These are phyloP conservation scores for Cariama cristata DNA, from an alignment of 2,113 vertebrate genomes.

Conservation along the genomic window DNA sequence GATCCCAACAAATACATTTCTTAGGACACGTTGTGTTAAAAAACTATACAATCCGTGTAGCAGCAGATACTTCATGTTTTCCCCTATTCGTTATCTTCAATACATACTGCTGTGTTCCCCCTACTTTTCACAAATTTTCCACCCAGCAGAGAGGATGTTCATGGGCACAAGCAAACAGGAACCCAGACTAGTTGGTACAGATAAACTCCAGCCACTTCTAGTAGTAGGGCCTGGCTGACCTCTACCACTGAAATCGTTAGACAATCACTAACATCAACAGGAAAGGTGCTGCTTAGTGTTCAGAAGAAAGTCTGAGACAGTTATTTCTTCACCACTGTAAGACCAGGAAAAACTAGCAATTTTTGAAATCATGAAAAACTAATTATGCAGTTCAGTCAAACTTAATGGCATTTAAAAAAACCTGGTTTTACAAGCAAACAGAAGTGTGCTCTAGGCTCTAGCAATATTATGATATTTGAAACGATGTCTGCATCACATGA, in stretches of 20 bases:
- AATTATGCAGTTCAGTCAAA: background rate
- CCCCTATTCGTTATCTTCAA: fast-evolving
- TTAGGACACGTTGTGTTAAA: background rate
- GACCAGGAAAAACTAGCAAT: background rate
- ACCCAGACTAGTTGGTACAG: background rate
- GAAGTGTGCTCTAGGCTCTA: background rate
- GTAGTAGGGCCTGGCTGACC: background rate
- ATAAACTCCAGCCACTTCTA: background rate
- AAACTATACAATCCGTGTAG: background rate
- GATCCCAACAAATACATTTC: background rate
- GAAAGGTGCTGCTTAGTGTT: background rate
- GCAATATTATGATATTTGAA: background rate
- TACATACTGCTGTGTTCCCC: background rate
- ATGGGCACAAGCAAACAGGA: background rate
- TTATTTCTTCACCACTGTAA: background rate
- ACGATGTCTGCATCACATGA: background rate
- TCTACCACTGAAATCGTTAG: too few relatives aligned
- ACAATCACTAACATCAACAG: background rate
- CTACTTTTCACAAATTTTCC: background rate
- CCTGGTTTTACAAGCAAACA: background rate
- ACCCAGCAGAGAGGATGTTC: background rate
- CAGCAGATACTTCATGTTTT: background rate
- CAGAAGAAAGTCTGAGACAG: background rate
- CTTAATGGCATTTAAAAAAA: background rate
- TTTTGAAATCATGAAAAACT: background rate